These are phyloP conservation scores for Meteorus colon DNA, from an alignment of 2,888 invertebrate genomes.

Conservation along the genomic window DNA sequence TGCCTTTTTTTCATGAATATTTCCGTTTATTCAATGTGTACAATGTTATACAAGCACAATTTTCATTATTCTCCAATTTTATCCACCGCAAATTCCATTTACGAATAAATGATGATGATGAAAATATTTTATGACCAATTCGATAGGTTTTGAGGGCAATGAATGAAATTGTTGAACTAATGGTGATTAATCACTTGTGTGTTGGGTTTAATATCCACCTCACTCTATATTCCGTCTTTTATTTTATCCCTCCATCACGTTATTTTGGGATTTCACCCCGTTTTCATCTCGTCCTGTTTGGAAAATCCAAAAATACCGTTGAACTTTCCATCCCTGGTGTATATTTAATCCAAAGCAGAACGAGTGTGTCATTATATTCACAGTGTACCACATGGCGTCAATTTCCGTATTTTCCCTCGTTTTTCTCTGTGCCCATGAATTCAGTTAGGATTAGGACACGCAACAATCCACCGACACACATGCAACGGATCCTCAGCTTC, in stretches of 20 bases:
- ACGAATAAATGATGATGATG: conserved; percentile 25
- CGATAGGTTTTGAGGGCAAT: conserved; percentile 3
- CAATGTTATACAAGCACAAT: conserved; percentile 12
- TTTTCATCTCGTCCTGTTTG: background rate
- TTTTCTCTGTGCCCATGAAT: conserved; percentile 48
- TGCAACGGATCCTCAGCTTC: background rate
- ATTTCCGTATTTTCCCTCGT: conserved; percentile 34
- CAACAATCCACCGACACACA: conserved; percentile 28
- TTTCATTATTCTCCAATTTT: conserved; percentile 14
- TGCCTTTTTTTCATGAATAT: background rate
- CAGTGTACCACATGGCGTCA: conserved; percentile 43
- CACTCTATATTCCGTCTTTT: background rate
- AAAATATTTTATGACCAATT: conserved; percentile 30
- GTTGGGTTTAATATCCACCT: conserved; percentile 5
- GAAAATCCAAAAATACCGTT: background rate
- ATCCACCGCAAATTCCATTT: conserved; percentile 12
- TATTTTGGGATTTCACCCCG: conserved; percentile 10
- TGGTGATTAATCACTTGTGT: conserved; percentile 13
- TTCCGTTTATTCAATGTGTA: conserved; percentile 3
- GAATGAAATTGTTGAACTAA: conserved; percentile 15
- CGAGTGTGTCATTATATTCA: conserved; percentile 67
- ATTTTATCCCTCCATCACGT: background rate
- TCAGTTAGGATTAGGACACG: conserved; percentile 66
- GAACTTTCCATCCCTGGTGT: background rate
- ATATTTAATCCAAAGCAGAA: conserved; percentile 45